These are phyloP conservation scores for Boulengeromyrus knoepffleri DNA, from an alignment of 2,113 vertebrate genomes.

Conservation along the genomic window DNA sequence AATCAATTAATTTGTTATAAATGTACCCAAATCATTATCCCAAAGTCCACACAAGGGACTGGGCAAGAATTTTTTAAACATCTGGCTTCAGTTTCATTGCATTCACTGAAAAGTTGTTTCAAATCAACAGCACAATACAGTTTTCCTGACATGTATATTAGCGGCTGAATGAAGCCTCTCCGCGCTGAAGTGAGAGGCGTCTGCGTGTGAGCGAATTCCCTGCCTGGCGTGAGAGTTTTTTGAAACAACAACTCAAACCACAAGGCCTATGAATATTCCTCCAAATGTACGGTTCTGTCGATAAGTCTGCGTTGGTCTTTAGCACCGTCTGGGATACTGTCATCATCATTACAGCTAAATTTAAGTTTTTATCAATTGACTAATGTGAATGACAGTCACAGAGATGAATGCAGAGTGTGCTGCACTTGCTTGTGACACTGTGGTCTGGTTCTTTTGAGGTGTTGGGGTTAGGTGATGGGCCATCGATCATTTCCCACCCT, in stretches of 20 bases:
- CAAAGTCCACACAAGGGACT: neutral
- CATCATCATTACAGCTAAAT: conserved; percentile 20
- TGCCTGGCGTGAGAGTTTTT: neutral
- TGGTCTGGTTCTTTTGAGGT: neutral
- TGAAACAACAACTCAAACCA: neutral
- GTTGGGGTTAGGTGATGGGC: neutral
- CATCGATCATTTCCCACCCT: neutral
- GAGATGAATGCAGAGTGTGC: conserved; percentile 4
- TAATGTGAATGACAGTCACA: conserved; percentile 26
- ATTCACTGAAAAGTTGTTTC: neutral
- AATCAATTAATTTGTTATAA: neutral
- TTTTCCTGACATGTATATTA: neutral
- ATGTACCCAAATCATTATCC: neutral
- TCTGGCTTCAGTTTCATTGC: neutral
- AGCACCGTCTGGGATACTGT: conserved; percentile 6
- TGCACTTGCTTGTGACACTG: neutral
- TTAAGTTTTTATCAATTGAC: conserved; percentile 23
- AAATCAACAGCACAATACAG: neutral
- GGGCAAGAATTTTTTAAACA: neutral
- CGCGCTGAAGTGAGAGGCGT: neutral
- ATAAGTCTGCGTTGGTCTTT: conserved; percentile 9
- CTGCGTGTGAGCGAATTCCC: neutral
- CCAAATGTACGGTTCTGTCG: neutral
- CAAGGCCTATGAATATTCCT: neutral
- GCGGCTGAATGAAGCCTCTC: neutral